Conservation (phyloP, 2,113 vertebrate genomes). For the Ciconia stormi region DNA sequence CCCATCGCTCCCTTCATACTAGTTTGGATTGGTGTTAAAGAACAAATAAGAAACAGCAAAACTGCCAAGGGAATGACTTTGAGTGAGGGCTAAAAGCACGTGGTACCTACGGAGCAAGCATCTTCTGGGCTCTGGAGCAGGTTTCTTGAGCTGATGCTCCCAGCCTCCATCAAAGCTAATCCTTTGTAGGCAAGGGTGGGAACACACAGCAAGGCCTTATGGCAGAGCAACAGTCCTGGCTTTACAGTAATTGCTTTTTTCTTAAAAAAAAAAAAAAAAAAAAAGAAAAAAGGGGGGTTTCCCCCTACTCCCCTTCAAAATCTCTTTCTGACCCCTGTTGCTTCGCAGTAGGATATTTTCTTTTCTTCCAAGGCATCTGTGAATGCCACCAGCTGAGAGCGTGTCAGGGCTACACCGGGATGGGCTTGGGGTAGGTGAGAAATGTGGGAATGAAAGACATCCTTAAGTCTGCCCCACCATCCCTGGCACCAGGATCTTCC, state of each 20-base stretch:
- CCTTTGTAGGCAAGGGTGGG: background rate
- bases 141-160: background rate
- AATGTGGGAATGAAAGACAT: background rate
- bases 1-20: background rate
- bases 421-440: background rate
- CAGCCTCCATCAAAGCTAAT: background rate
- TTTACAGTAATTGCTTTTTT: background rate
- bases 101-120: fast-evolving
- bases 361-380: constrained; percentile 3
- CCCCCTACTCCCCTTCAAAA: background rate
- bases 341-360: background rate
- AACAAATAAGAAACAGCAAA: background rate
- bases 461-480: background rate
- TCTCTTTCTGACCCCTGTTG: background rate
- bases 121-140: background rate
- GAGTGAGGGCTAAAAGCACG: background rate
- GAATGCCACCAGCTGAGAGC: background rate
- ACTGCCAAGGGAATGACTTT: background rate
- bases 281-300: background rate
- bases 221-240: background rate
- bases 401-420: background rate
- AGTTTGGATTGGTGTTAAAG: background rate
- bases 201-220: background rate
- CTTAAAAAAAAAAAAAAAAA: background rate
- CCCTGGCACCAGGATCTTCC: background rate